A percentile compares a stretch with the other conserved stretches of the same genome.
Evolutionary conservation across 2,888 invertebrate genomes (phyloP).

Genomic region (Steromphala cineraria): DNA sequence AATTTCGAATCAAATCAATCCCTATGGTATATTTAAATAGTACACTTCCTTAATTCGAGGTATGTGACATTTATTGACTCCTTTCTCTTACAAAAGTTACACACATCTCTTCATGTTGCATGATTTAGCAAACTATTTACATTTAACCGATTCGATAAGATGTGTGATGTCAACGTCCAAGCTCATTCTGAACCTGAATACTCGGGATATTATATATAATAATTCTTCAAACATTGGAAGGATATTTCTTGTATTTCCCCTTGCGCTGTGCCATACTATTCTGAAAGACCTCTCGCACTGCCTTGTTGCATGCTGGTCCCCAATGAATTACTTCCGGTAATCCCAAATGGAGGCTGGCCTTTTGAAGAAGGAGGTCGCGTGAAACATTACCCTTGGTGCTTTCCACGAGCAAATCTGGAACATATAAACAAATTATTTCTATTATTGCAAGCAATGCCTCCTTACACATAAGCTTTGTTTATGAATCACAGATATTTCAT

Average conservation of each 20-base stretch:
- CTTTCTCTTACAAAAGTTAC: too few relatives aligned
- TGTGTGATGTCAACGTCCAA: neutral
- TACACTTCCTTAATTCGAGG: too few relatives aligned
- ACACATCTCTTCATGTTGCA: too few relatives aligned
- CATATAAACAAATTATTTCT: neutral
- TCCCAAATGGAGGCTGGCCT: slow-evolving; percentile 46
- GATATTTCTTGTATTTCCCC: slow-evolving; percentile 70
- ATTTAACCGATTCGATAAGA: too few relatives aligned
- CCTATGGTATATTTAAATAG: too few relatives aligned
- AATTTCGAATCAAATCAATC: too few relatives aligned
- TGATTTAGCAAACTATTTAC: too few relatives aligned
- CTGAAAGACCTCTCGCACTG: slow-evolving; percentile 62
- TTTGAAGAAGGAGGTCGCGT: slow-evolving; percentile 58
- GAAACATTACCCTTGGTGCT: slow-evolving; percentile 51
- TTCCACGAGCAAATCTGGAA: slow-evolving; percentile 39
- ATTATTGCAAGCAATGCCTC: too few relatives aligned
- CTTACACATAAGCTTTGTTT: too few relatives aligned
- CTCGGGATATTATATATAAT: neutral
- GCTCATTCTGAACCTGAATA: neutral
- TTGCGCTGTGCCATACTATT: slow-evolving; percentile 63
- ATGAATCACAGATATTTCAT: too few relatives aligned
- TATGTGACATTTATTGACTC: too few relatives aligned
- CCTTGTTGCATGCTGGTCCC: slow-evolving; percentile 68
- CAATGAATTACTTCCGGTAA: slow-evolving; percentile 53
- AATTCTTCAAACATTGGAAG: slow-evolving; percentile 17